A percentile compares a stretch with the other conserved stretches of the same genome.
Conservation (phyloP, 2,113 vertebrate genomes). For the Chaetops frenatus region DNA sequence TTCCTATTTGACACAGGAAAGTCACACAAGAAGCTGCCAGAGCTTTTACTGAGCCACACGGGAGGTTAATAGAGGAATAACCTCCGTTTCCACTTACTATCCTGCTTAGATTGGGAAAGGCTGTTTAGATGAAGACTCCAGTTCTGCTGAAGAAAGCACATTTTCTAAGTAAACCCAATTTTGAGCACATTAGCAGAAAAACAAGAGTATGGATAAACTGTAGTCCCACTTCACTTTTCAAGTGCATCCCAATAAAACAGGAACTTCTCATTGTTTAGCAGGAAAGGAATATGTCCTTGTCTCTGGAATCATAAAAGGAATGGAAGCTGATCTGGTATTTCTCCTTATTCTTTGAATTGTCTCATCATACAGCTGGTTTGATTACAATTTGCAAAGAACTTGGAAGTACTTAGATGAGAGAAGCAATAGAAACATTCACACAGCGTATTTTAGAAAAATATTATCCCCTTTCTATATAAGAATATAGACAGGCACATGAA, state of each 20-base stretch:
- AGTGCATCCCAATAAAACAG: neutral
- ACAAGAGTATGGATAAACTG: neutral
- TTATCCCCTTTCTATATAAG: neutral
- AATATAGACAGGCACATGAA: neutral
- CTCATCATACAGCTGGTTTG: neutral
- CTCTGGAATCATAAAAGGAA: neutral
- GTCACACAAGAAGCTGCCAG: neutral
- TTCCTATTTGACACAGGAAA: neutral
- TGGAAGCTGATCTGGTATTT: neutral
- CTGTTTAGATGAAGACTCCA: neutral
- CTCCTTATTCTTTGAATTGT: neutral
- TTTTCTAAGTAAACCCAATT: neutral
- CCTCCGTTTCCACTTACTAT: neutral
- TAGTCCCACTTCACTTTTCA: neutral
- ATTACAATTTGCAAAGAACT: neutral
- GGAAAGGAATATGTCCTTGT: neutral
- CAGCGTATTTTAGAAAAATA: neutral
- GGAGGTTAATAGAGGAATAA: neutral
- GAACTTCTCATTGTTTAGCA: neutral
- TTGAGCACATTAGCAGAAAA: neutral
- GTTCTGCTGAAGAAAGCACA: constrained; percentile 5
- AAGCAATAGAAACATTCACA: neutral
- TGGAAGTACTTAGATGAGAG: neutral
- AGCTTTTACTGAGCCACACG: neutral
- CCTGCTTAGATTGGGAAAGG: neutral